Evolutionary conservation across 2,888 invertebrate species (phyloP).

Genomic region (Diarsia brunnea): DNA sequence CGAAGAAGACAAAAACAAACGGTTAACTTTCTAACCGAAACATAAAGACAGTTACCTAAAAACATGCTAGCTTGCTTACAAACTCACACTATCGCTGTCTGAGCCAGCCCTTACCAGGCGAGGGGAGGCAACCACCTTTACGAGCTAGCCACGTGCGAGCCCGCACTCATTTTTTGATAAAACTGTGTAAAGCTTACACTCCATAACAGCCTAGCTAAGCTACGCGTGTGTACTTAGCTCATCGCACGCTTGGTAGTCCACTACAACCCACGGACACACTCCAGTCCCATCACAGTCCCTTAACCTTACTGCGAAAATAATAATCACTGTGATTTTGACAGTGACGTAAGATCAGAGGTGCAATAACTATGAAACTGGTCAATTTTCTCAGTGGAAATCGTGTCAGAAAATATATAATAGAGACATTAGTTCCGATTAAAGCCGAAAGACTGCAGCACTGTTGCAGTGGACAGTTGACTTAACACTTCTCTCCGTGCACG

Average conservation of each 20-base stretch:
- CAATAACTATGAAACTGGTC: too few relatives aligned
- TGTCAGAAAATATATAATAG: background rate
- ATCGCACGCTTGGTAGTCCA: background rate
- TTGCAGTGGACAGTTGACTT: background rate
- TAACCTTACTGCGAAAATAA: background rate
- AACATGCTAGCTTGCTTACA: constrained; percentile 3
- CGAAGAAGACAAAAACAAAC: background rate
- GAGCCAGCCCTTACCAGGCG: constrained; percentile 31
- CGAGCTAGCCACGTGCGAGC: constrained; percentile 79
- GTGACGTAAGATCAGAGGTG: too few relatives aligned
- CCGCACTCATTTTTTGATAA: constrained; percentile 81
- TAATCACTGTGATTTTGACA: background rate
- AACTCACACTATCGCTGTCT: constrained; percentile 14
- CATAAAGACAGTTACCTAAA: background rate
- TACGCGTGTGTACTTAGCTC: background rate
- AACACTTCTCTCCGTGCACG: constrained; percentile 71
- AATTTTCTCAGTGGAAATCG: background rate
- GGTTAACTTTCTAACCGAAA: background rate
- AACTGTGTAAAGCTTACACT: constrained; percentile 71
- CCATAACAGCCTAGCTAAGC: background rate
- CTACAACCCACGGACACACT: background rate
- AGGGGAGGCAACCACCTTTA: constrained; percentile 79
- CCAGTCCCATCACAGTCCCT: background rate
- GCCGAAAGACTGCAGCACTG: background rate
- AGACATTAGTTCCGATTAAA: background rate